Evolutionary conservation across 1,140 invertebrate genomes (phyloP).

Genomic region (Neodiprion lecontei): DNA sequence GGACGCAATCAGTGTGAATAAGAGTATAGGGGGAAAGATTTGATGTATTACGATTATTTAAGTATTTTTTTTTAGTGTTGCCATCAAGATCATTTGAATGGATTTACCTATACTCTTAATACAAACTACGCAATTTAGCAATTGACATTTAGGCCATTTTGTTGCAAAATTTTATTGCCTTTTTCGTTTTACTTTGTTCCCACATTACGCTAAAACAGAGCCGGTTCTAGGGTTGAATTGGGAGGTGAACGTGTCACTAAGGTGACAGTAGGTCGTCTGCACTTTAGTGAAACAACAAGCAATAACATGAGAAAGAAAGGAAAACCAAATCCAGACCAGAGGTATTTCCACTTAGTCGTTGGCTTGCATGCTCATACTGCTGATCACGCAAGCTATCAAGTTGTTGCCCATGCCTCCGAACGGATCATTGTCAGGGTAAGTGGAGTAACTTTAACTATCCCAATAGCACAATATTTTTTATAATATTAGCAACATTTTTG

Average conservation of each 20-base stretch:
- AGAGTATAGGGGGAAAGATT: background rate
- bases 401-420: conserved; percentile 90
- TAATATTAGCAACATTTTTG: no score
- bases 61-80: no score
- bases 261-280: conserved; percentile 93
- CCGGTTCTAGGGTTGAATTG: conserved; percentile 79
- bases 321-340: conserved; percentile 97
- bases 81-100: no score
- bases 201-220: conserved; percentile 49
- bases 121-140: background rate
- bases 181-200: conserved; percentile 23
- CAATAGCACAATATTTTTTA: background rate
- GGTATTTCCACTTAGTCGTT: conserved; percentile 94
- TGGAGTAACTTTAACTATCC: conserved; percentile 19
- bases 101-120: background rate
- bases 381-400: conserved; percentile 75
- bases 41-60: background rate
- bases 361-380: conserved; percentile 89
- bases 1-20: background rate
- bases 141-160: conserved; percentile 26
- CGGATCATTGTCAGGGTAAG: conserved; percentile 94
- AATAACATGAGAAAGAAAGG: conserved; percentile 99
- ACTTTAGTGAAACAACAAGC: conserved; percentile 98
- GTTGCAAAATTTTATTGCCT: conserved; percentile 31
- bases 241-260: conserved; percentile 84